These are phyloP conservation scores for Irena cyanogastra DNA, from an alignment of 2,113 vertebrate species.

Conservation along the genomic window DNA sequence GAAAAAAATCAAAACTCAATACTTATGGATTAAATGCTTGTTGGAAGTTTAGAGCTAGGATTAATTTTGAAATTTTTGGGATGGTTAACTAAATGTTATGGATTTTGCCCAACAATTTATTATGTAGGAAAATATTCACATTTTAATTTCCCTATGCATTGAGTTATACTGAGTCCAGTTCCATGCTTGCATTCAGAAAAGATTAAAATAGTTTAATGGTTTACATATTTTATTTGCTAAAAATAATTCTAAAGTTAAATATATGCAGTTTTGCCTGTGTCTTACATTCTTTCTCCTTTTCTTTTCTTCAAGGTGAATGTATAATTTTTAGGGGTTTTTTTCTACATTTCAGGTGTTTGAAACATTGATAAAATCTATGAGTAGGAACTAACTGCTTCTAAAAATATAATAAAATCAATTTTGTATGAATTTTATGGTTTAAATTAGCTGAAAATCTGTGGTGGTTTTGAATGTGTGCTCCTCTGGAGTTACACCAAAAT, in stretches of 20 bases:
- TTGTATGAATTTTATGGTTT: neutral
- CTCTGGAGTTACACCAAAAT: neutral
- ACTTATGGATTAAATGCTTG: neutral
- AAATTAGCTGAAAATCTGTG: neutral
- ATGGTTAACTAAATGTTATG: neutral
- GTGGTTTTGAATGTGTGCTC: neutral
- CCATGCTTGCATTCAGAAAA: neutral
- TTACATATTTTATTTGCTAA: neutral
- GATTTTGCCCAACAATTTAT: neutral
- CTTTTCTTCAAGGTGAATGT: neutral
- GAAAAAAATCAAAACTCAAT: neutral
- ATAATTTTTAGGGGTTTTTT: neutral
- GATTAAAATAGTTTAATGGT: neutral
- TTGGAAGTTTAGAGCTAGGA: neutral
- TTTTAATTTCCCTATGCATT: neutral
- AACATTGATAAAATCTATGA: neutral
- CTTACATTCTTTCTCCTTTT: neutral
- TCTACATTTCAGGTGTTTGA: neutral
- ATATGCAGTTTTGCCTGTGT: neutral
- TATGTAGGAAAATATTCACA: rapidly evolving
- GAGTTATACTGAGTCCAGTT: neutral
- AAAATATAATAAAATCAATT: neutral
- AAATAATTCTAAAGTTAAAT: neutral
- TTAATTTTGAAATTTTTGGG: neutral
- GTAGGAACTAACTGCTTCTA: neutral